Percentiles rank a stretch among this genome's conserved stretches.
These are phyloP conservation scores for Drosophila cracens DNA, from an alignment of 2,888 invertebrate species.

Conservation along the genomic window DNA sequence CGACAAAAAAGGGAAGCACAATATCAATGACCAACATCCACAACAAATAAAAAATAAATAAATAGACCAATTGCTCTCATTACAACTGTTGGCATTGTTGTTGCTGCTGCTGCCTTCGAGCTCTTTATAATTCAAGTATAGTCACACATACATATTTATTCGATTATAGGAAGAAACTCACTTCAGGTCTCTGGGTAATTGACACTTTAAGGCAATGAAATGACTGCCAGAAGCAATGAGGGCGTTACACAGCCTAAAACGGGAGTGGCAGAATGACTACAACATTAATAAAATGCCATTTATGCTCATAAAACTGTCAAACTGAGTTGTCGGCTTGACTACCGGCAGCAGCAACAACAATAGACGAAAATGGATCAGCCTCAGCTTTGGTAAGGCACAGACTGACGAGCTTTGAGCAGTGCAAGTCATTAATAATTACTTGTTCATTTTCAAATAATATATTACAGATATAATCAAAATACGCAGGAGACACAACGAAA, in stretches of 20 bases:
- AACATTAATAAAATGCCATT: slow-evolving; percentile 68
- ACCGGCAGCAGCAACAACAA: slow-evolving; percentile 21
- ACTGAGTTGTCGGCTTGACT: slow-evolving; percentile 63
- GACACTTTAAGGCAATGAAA: slow-evolving; percentile 73
- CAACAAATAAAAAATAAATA: slow-evolving; percentile 62
- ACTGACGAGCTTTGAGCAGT: slow-evolving; percentile 1
- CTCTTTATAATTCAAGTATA: slow-evolving; percentile 74
- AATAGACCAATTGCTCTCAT: slow-evolving; percentile 71
- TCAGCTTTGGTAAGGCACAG: slow-evolving; percentile 11
- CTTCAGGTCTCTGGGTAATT: slow-evolving; percentile 61
- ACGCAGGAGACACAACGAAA: background rate
- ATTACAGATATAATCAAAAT: background rate
- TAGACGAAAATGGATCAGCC: slow-evolving; percentile 14
- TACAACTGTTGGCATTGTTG: slow-evolving; percentile 17
- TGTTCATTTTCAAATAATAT: background rate
- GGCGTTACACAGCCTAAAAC: slow-evolving; percentile 23
- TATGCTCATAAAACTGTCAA: slow-evolving; percentile 75
- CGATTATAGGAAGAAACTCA: slow-evolving; percentile 38
- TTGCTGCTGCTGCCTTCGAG: slow-evolving; percentile 51
- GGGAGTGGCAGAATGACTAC: slow-evolving; percentile 61
- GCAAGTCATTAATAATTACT: slow-evolving; percentile 8
- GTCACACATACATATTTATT: slow-evolving; percentile 30
- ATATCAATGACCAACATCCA: slow-evolving; percentile 68
- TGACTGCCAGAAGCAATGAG: slow-evolving; percentile 25
- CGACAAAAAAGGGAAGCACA: slow-evolving; percentile 66